Conservation (phyloP, 2,113 vertebrate species). For the Melospiza melodia region DNA sequence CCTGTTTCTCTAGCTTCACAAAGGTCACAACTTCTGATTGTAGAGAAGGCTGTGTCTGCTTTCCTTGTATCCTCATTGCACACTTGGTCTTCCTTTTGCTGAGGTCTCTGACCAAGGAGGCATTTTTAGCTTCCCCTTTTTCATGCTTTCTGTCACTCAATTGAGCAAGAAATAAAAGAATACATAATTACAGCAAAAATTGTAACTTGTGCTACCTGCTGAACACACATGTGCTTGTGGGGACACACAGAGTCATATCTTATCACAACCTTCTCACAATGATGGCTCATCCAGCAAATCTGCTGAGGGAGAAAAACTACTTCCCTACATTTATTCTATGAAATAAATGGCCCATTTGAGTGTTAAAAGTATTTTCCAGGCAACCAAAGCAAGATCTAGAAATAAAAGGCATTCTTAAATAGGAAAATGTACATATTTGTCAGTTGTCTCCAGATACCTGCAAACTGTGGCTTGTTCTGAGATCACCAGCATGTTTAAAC, state of each 20-base stretch:
- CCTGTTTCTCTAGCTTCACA: neutral
- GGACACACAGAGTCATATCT: neutral
- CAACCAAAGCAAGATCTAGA: neutral
- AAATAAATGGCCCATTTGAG: neutral
- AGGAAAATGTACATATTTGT: neutral
- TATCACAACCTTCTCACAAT: neutral
- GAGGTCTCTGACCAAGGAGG: neutral
- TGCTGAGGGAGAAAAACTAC: neutral
- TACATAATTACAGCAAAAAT: neutral
- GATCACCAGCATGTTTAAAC: neutral
- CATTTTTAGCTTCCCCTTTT: neutral
- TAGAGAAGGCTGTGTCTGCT: neutral
- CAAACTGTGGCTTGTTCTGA: neutral
- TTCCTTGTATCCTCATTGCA: neutral
- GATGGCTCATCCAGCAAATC: neutral
- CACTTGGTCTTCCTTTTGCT: neutral
- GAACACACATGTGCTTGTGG: neutral
- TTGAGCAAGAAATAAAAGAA: neutral
- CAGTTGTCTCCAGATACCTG: neutral
- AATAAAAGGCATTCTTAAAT: neutral
- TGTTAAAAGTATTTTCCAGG: neutral
- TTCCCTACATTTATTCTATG: neutral
- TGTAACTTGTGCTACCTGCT: neutral
- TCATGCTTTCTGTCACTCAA: neutral
- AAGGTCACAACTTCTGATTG: neutral